A percentile compares a stretch with the other conserved stretches of the same genome.
phyloP scores from a whole-genome alignment of 2,113 vertebrate genomes.

The Hemibagrus wyckioides region DNA sequence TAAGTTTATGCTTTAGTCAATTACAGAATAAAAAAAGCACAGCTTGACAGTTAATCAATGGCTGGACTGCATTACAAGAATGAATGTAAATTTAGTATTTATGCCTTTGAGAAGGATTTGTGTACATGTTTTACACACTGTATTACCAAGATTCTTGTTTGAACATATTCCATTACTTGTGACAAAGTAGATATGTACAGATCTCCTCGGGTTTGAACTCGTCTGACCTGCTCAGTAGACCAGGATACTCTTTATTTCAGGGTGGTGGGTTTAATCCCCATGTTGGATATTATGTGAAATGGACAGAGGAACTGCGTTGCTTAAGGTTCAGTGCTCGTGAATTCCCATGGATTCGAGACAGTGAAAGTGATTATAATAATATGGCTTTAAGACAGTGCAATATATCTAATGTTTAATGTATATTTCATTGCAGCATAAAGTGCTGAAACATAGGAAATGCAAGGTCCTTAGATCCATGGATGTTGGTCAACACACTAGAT shows the following conservation, averaged over 20 bases:
- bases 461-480: neutral
- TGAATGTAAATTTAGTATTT: neutral
- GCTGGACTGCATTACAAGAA: neutral
- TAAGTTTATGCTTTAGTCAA: neutral
- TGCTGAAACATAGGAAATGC: neutral
- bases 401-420: neutral
- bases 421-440: neutral
- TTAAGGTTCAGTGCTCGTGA: neutral
- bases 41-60: neutral
- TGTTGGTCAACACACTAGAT: neutral
- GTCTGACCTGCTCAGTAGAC: slow-evolving; percentile 6
- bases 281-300: neutral
- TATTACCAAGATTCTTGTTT: neutral
- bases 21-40: neutral
- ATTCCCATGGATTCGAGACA: neutral
- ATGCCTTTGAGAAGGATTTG: neutral
- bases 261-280: neutral
- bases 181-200: no score
- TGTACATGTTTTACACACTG: neutral
- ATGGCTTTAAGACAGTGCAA: neutral
- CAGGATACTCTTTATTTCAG: neutral
- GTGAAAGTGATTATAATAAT: neutral
- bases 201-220: neutral
- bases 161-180: neutral
- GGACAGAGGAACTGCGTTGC: neutral